A percentile compares a stretch with the other conserved stretches of the same genome.
phyloP scores from a whole-genome alignment of 2,797 vertebrate species.

The Sebastes iracundus region DNA sequence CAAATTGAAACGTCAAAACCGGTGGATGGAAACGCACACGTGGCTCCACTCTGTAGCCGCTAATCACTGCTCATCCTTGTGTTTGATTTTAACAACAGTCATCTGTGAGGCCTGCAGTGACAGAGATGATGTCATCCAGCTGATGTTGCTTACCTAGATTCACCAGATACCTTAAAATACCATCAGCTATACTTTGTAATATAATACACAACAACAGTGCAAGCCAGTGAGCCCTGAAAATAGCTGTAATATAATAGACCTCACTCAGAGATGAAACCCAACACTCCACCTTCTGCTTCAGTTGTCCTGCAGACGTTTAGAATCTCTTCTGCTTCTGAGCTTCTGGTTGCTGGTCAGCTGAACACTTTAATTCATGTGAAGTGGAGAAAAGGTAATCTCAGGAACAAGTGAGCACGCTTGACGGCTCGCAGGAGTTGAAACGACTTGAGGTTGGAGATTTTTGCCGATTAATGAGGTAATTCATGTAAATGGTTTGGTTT shows the following conservation, averaged over 20 bases:
- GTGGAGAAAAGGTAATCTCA: slow-evolving; percentile 4
- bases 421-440: not conserved
- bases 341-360: not conserved
- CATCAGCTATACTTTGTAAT: not conserved
- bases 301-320: slow-evolving; percentile 3
- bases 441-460: slow-evolving; percentile 9
- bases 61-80: not conserved
- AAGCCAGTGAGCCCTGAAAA: slow-evolving; percentile 5
- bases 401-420: not conserved
- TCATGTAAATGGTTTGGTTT: slow-evolving; percentile 36
- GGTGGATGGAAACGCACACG: too few relatives aligned
- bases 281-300: slow-evolving; percentile 3
- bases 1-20: too few relatives aligned
- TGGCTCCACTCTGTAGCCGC: too few relatives aligned
- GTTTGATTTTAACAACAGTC: not conserved
- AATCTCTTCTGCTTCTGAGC: not conserved
- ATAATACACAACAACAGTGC: not conserved
- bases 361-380: not conserved
- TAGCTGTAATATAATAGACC: slow-evolving; percentile 28
- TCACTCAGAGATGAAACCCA: slow-evolving; percentile 22
- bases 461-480: slow-evolving; percentile 44
- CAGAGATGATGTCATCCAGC: not conserved
- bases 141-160: not conserved
- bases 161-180: not conserved
- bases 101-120: not conserved